Evolutionary conservation across 1,140 invertebrate species (phyloP).

Genomic region (Bradysia coprophila): DNA sequence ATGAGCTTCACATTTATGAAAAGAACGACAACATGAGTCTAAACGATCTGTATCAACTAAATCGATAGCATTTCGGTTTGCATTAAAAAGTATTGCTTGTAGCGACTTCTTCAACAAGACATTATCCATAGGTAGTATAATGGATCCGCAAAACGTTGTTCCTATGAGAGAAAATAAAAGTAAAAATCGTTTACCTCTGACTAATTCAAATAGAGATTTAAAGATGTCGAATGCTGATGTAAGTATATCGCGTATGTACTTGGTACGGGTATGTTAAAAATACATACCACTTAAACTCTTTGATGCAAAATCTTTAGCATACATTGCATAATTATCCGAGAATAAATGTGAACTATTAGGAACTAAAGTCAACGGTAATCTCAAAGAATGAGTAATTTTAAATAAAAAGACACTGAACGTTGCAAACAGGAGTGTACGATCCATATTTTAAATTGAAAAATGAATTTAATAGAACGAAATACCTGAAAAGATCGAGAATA

Average conservation of each 20-base stretch:
- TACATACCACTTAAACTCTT: background rate
- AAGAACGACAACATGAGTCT: background rate
- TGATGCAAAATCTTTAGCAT: background rate
- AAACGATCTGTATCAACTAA: background rate
- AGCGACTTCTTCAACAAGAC: background rate
- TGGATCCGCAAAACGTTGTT: background rate
- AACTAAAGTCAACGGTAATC: too few relatives aligned
- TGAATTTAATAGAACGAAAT: too few relatives aligned
- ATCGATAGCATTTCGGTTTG: background rate
- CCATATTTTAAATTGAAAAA: too few relatives aligned
- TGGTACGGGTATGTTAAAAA: background rate
- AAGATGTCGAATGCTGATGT: too few relatives aligned
- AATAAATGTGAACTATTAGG: too few relatives aligned
- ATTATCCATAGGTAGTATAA: background rate
- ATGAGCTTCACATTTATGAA: conserved; percentile 1
- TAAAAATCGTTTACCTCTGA: background rate
- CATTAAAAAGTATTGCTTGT: background rate
- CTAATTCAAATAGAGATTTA: too few relatives aligned
- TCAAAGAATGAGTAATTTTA: too few relatives aligned
- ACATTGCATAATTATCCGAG: too few relatives aligned
- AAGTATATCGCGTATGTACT: too few relatives aligned
- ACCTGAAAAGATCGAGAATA: too few relatives aligned
- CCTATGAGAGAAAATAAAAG: background rate
- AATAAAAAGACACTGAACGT: too few relatives aligned
- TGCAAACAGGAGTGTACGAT: too few relatives aligned